phyloP scores from a whole-genome alignment of 2,113 vertebrate genomes.

The Australoheros scitulus region DNA sequence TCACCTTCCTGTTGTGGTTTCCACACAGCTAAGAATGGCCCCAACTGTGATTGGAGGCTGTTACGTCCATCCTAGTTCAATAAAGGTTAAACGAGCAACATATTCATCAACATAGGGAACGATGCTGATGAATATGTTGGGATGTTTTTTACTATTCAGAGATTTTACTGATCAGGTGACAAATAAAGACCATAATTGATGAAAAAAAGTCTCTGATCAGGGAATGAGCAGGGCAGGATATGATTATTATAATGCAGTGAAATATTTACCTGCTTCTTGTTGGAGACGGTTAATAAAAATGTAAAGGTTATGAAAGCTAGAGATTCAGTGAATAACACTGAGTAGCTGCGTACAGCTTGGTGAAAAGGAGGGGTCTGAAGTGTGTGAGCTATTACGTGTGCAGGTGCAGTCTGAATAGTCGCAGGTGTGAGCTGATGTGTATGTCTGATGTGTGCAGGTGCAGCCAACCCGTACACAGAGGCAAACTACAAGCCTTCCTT shows the following conservation, averaged over 20 bases:
- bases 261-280: not conserved
- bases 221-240: not conserved
- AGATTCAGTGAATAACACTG: not conserved
- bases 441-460: slow-evolving; percentile 78
- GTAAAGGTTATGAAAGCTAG: not conserved
- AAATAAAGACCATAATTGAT: not conserved
- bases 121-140: no score
- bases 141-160: not conserved
- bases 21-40: no score
- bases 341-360: not conserved
- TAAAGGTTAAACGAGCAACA: not conserved
- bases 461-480: slow-evolving; percentile 96
- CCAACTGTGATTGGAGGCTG: no score
- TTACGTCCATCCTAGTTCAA: no score
- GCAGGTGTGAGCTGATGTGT: not conserved
- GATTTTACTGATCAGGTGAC: not conserved
- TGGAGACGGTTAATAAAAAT: not conserved
- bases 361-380: not conserved
- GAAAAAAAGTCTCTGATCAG: rapidly evolving
- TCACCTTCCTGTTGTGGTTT: no score
- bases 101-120: not conserved
- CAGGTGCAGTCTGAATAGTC: not conserved
- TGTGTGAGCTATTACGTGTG: not conserved
- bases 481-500: slow-evolving; percentile 99
- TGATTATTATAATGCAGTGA: not conserved